A percentile compares a stretch with the other conserved stretches of the same genome.
These are phyloP conservation scores for Jordanella pulchra DNA, from an alignment of 2,797 vertebrate genomes.

Conservation along the genomic window DNA sequence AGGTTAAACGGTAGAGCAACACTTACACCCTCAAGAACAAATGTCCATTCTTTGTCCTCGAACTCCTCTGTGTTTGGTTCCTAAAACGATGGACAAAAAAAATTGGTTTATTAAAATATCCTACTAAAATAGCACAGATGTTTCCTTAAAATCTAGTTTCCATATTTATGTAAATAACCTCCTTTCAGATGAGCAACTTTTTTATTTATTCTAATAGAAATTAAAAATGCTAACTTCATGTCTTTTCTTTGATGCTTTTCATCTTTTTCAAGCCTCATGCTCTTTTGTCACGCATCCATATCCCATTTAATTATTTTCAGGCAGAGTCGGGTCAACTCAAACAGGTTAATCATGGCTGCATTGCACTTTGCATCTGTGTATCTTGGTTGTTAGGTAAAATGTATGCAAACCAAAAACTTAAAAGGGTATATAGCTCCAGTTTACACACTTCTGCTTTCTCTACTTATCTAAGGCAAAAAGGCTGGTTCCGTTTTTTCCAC, in stretches of 20 bases:
- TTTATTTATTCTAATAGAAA: not conserved
- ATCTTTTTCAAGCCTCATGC: too few species aligned
- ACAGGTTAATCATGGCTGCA: not conserved
- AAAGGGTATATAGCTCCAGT: not conserved
- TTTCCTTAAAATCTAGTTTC: not conserved
- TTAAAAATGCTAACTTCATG: not conserved
- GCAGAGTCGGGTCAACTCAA: not conserved
- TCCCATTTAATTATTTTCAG: not conserved
- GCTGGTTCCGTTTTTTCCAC: not conserved
- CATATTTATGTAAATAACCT: not conserved
- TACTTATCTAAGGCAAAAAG: not conserved
- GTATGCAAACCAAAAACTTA: not conserved
- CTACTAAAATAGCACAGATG: not conserved
- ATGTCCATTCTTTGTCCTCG: constrained; percentile 94
- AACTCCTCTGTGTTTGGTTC: constrained; percentile 87
- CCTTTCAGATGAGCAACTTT: not conserved
- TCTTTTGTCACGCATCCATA: not conserved
- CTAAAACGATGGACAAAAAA: constrained; percentile 56
- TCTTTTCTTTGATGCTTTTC: not conserved
- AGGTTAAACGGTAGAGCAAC: not conserved
- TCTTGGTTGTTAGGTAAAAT: not conserved
- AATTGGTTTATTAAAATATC: not conserved
- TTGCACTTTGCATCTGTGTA: not conserved
- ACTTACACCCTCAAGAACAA: constrained; percentile 90
- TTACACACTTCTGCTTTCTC: not conserved